Percentiles rank a stretch among this genome's conserved stretches.
Evolutionary conservation across 2,888 invertebrate species (phyloP).

Genomic region (Phalangium opilio): DNA sequence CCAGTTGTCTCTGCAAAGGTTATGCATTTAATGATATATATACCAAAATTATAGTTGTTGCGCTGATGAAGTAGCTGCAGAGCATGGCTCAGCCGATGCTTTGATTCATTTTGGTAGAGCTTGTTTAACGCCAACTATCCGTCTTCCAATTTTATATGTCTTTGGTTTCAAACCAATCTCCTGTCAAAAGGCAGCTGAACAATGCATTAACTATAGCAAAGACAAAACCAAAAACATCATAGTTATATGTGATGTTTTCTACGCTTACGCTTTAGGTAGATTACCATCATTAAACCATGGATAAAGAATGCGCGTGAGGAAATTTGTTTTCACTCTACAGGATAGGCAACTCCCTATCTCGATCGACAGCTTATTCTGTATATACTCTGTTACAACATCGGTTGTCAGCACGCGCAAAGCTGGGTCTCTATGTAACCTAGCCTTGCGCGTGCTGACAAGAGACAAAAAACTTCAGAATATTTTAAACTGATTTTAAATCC

Average conservation of each 20-base stretch:
- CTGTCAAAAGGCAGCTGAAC: slow-evolving; percentile 27
- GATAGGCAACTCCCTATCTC: too few relatives aligned
- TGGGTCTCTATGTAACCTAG: too few relatives aligned
- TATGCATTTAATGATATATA: neutral
- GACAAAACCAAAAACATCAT: slow-evolving; percentile 24
- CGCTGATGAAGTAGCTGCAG: slow-evolving; percentile 73
- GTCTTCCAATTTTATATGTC: slow-evolving; percentile 59
- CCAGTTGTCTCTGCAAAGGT: too few relatives aligned
- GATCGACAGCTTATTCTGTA: too few relatives aligned
- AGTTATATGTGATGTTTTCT: slow-evolving; percentile 32
- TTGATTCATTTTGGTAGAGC: slow-evolving; percentile 81
- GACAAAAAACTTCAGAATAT: too few relatives aligned
- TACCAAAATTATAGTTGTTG: slow-evolving; percentile 54
- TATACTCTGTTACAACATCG: too few relatives aligned
- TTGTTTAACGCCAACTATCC: slow-evolving; percentile 58
- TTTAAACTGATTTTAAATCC: too few relatives aligned
- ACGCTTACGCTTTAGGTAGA: slow-evolving; percentile 26
- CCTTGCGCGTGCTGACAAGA: too few relatives aligned
- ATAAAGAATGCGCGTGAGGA: too few relatives aligned
- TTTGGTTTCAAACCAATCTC: slow-evolving; percentile 48
- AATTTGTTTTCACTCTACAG: too few relatives aligned
- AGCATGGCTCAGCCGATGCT: slow-evolving; percentile 68
- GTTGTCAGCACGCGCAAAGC: too few relatives aligned
- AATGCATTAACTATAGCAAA: slow-evolving; percentile 22
- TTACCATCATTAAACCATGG: too few relatives aligned